Conservation (phyloP, 2,797 vertebrate genomes). For the Sebastes minor region DNA sequence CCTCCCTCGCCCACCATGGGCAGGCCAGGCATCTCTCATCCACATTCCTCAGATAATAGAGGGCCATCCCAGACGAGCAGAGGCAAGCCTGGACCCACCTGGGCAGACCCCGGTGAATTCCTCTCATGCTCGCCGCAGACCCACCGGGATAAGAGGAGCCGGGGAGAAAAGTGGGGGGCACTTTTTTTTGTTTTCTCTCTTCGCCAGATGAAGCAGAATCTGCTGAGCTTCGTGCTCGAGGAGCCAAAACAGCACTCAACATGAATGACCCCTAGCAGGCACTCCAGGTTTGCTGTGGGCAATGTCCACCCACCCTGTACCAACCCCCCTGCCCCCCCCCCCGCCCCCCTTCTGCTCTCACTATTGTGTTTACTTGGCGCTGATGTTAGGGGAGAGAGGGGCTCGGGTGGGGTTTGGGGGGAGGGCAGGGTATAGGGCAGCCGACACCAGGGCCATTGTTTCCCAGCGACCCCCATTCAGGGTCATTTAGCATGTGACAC, state of each 20-base stretch:
- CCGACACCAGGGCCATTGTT: conserved; percentile 81
- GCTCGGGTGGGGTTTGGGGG: conserved; percentile 45
- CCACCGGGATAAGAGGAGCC: conserved; percentile 35
- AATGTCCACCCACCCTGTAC: conserved; percentile 25
- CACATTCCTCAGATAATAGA: conserved; percentile 79
- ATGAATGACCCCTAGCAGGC: conserved; percentile 29
- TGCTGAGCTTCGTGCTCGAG: background rate
- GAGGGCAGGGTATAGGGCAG: conserved; percentile 67
- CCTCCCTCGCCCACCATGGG: conserved; percentile 69
- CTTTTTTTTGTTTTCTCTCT: background rate
- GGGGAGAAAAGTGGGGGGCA: conserved; percentile 1
- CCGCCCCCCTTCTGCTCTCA: conserved; percentile 12
- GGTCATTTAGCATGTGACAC: conserved; percentile 83
- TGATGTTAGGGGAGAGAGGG: conserved; percentile 55
- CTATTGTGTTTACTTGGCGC: conserved; percentile 66
- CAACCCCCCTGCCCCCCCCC: background rate
- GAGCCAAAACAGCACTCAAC: conserved; percentile 10
- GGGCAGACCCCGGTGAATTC: conserved; percentile 79
- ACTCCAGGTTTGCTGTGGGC: conserved; percentile 45
- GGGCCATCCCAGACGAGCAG: conserved; percentile 70
- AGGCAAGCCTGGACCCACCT: conserved; percentile 78
- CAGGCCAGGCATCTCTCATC: conserved; percentile 71
- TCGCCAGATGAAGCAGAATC: background rate
- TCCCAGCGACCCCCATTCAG: conserved; percentile 77
- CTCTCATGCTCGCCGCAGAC: conserved; percentile 63